phyloP scores from a whole-genome alignment of 2,888 invertebrate genomes.

The Drosophila hamatofila region DNA sequence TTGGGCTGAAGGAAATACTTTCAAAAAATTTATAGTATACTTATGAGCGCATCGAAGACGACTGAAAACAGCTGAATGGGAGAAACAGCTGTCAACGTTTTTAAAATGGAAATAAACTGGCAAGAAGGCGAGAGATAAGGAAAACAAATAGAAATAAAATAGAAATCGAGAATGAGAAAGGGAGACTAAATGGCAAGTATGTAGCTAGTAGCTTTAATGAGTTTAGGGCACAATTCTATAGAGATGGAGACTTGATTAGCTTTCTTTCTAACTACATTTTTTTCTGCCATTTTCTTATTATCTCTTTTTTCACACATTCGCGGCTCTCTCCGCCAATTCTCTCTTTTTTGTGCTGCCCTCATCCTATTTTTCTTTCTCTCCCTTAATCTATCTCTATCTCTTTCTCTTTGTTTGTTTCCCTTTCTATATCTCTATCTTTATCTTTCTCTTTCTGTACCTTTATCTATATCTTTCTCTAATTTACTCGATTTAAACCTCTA shows the following conservation, averaged over 20 bases:
- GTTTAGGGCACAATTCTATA: too few species aligned
- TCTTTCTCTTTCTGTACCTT: not conserved
- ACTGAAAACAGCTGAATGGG: constrained; percentile 6
- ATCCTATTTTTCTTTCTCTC: too few species aligned
- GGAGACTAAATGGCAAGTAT: too few species aligned
- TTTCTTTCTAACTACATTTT: too few species aligned
- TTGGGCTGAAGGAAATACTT: not conserved
- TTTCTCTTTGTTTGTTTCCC: not conserved
- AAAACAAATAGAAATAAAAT: not conserved
- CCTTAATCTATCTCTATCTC: rapidly evolving
- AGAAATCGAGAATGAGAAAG: not conserved
- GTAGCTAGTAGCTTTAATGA: too few species aligned
- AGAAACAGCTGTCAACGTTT: constrained; percentile 25
- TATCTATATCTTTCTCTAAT: too few species aligned
- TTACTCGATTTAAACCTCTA: too few species aligned
- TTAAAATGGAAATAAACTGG: not conserved
- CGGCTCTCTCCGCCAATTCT: too few species aligned
- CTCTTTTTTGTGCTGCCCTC: too few species aligned
- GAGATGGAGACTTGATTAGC: too few species aligned
- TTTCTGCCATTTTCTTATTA: too few species aligned
- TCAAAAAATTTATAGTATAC: constrained; percentile 28
- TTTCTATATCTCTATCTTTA: not conserved
- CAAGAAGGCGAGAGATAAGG: not conserved
- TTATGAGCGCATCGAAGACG: constrained; percentile 24
- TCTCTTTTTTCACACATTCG: too few species aligned